These are phyloP conservation scores for Pagrus major DNA, from an alignment of 2,113 vertebrate genomes.

Conservation along the genomic window DNA sequence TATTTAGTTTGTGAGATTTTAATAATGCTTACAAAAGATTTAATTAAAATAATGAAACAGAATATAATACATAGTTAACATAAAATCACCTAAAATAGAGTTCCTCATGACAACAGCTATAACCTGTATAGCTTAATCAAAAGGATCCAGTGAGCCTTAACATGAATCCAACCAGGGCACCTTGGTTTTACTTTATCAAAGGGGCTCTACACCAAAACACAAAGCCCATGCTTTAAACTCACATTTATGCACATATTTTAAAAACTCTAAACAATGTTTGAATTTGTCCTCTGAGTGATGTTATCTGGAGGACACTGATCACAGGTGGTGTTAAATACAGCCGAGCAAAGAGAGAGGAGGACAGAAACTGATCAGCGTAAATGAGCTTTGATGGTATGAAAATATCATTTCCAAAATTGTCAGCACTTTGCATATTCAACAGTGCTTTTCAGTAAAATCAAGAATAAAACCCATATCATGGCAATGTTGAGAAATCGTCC, in stretches of 20 bases:
- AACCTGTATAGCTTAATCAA: slow-evolving; percentile 11
- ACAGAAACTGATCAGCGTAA: not conserved
- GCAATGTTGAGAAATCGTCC: slow-evolving; percentile 1
- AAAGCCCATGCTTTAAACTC: slow-evolving; percentile 36
- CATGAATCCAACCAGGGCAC: slow-evolving; percentile 47
- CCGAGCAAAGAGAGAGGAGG: not conserved
- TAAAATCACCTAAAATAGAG: not conserved
- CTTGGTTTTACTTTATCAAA: slow-evolving; percentile 50
- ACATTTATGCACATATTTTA: slow-evolving; percentile 14
- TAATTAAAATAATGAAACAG: no score
- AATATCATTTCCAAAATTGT: slow-evolving; percentile 1
- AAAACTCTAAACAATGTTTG: slow-evolving; percentile 52
- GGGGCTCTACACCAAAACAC: slow-evolving; percentile 21
- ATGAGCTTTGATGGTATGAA: slow-evolving; percentile 21
- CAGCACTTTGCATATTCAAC: slow-evolving; percentile 17
- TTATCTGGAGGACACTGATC: slow-evolving; percentile 35
- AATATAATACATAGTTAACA: not conserved
- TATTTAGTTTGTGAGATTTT: no score
- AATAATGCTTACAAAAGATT: no score
- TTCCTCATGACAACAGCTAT: not conserved
- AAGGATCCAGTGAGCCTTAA: not conserved
- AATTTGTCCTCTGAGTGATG: slow-evolving; percentile 41
- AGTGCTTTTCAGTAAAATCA: not conserved
- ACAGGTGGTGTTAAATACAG: slow-evolving; percentile 18
- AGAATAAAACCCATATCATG: slow-evolving; percentile 19